Conservation (phyloP, 2,888 invertebrate species). For the Drosophila monieri region DNA sequence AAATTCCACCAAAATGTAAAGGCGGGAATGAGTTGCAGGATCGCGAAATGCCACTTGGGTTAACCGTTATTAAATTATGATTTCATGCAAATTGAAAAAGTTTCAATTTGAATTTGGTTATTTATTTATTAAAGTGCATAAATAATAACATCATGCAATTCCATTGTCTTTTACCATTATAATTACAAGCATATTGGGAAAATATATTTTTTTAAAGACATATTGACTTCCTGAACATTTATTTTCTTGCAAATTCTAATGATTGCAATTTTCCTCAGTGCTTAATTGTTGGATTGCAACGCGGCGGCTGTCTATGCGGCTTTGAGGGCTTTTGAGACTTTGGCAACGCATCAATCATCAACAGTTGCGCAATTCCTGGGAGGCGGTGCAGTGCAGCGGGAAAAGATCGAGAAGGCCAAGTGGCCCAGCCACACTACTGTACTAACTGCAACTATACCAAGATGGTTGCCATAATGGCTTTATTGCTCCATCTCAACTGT, state of each 20-base stretch:
- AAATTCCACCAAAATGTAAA: slow-evolving; percentile 53
- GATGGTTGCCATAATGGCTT: not conserved
- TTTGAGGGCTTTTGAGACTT: slow-evolving; percentile 53
- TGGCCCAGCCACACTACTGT: slow-evolving; percentile 3
- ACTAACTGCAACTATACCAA: slow-evolving; percentile 15
- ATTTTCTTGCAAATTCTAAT: not conserved
- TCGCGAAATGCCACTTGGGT: slow-evolving; percentile 67
- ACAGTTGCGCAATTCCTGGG: slow-evolving; percentile 55
- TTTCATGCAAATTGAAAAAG: not conserved
- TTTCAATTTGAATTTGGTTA: too few species aligned
- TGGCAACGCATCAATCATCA: slow-evolving; percentile 69
- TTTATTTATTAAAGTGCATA: too few species aligned
- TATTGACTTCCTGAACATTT: not conserved
- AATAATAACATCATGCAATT: too few species aligned
- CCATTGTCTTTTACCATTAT: too few species aligned
- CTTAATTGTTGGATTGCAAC: slow-evolving; percentile 37
- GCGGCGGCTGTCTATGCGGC: slow-evolving; percentile 26
- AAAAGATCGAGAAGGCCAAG: slow-evolving; percentile 12
- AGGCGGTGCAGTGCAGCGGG: slow-evolving; percentile 25
- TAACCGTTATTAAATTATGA: slow-evolving; percentile 78
- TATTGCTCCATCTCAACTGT: not conserved
- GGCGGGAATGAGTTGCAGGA: slow-evolving; percentile 72
- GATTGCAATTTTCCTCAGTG: slow-evolving; percentile 11
- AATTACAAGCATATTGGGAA: not conserved
- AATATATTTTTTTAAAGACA: not conserved